phyloP scores from a whole-genome alignment of 1,140 invertebrate species.

The Platorchestia sp. region DNA sequence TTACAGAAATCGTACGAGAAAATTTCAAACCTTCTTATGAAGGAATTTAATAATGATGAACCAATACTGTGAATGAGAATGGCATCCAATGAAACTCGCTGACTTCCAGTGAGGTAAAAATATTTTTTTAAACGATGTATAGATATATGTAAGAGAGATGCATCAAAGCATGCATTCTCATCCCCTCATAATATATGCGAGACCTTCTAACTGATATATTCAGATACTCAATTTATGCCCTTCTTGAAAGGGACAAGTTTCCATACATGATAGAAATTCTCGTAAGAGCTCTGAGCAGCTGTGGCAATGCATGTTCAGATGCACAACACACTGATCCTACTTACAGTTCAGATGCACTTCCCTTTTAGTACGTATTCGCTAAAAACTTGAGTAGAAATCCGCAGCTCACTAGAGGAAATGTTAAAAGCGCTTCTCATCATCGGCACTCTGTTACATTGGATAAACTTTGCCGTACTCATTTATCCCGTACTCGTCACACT shows the following conservation, averaged over 20 bases:
- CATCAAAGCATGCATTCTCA: neutral
- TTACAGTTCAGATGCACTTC: neutral
- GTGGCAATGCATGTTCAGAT: neutral
- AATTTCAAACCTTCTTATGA: neutral
- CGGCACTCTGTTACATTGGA: neutral
- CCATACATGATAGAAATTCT: no score
- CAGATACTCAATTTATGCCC: no score
- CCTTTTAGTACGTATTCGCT: neutral
- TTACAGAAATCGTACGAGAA: neutral
- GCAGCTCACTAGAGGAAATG: neutral
- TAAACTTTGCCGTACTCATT: neutral
- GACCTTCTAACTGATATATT: no score
- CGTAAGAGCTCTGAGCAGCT: no score
- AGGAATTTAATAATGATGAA: neutral
- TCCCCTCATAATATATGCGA: neutral
- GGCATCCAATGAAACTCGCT: no score
- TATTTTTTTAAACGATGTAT: no score
- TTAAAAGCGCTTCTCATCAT: neutral
- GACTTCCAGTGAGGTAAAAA: no score
- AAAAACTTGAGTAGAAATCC: neutral
- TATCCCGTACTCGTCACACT: neutral
- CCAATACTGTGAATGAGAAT: neutral
- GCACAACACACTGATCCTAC: neutral
- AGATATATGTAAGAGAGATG: neutral
- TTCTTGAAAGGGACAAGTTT: no score